Percentiles rank a stretch among this genome's conserved stretches.
Conservation (phyloP, 2,113 vertebrate species). For the Brachionichthys hirsutus region DNA sequence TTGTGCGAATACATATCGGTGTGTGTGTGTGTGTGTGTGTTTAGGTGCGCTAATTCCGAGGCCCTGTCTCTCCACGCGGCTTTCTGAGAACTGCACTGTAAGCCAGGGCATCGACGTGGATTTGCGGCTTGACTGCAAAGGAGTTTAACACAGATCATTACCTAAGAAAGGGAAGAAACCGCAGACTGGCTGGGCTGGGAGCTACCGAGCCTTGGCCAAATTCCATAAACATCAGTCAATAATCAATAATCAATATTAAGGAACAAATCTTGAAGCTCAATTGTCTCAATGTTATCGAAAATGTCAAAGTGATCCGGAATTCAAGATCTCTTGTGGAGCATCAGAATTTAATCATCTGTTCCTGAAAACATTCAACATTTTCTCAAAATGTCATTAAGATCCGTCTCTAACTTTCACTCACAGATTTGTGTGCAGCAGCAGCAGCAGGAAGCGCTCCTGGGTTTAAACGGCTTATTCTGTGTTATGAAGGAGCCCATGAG, state of each 20-base stretch:
- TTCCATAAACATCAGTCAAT: too few relatives aligned
- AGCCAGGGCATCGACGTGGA: slow-evolving; percentile 67
- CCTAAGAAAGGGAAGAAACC: slow-evolving; percentile 68
- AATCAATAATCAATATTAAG: too few relatives aligned
- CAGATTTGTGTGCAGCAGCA: slow-evolving; percentile 14
- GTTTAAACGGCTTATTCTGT: slow-evolving; percentile 55
- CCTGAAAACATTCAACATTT: too few relatives aligned
- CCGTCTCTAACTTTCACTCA: too few relatives aligned
- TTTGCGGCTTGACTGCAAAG: slow-evolving; percentile 71
- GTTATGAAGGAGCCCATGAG: slow-evolving; percentile 27
- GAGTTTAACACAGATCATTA: slow-evolving; percentile 76
- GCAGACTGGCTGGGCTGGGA: slow-evolving; percentile 63
- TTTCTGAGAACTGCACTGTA: slow-evolving; percentile 57
- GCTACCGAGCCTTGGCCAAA: slow-evolving; percentile 63
- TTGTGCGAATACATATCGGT: slow-evolving; percentile 30
- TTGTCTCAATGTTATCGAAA: too few relatives aligned
- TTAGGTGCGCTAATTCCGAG: slow-evolving; percentile 22
- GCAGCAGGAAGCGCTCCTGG: slow-evolving; percentile 16
- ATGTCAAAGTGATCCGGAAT: too few relatives aligned
- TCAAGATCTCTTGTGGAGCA: too few relatives aligned
- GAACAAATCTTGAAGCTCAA: too few relatives aligned
- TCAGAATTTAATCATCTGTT: too few relatives aligned
- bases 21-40: slow-evolving; percentile 34
- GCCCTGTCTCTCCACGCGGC: slow-evolving; percentile 47
- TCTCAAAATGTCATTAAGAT: too few relatives aligned